Conservation (phyloP, 2,888 invertebrate genomes). For the Ceramica pisi region DNA sequence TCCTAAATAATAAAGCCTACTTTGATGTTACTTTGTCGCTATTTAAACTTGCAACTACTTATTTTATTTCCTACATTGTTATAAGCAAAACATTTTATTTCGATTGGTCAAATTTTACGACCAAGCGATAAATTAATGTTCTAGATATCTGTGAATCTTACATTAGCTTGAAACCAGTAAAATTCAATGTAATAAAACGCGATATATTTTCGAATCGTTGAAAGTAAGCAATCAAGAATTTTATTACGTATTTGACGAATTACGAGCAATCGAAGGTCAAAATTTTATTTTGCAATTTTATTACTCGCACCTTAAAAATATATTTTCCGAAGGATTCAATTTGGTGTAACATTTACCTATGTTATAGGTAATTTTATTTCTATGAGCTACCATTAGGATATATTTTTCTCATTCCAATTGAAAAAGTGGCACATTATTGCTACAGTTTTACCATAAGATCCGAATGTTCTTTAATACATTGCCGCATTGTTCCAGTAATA, state of each 20-base stretch:
- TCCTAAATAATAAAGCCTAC: neutral
- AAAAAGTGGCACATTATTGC: neutral
- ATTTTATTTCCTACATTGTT: neutral
- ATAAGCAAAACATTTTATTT: neutral
- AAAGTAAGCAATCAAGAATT: conserved; percentile 43
- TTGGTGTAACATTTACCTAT: conserved; percentile 21
- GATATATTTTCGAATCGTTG: conserved; percentile 35
- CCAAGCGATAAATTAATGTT: neutral
- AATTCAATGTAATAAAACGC: conserved; percentile 33
- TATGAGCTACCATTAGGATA: neutral
- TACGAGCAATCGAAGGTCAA: conserved; percentile 40
- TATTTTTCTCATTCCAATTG: neutral
- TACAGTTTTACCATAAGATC: neutral
- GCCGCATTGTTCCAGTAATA: neutral
- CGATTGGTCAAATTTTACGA: conserved; percentile 19
- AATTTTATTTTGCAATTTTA: conserved; percentile 34
- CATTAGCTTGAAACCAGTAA: conserved; percentile 32
- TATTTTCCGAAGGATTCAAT: conserved; percentile 25
- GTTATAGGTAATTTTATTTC: conserved; percentile 15
- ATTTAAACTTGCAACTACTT: neutral
- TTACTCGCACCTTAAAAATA: conserved; percentile 21
- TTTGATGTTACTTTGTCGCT: neutral
- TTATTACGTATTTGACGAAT: conserved; percentile 40
- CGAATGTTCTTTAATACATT: neutral
- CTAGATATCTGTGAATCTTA: conserved; percentile 12